Conservation (phyloP, 2,888 invertebrate species). For the Miltochrista miniata region DNA sequence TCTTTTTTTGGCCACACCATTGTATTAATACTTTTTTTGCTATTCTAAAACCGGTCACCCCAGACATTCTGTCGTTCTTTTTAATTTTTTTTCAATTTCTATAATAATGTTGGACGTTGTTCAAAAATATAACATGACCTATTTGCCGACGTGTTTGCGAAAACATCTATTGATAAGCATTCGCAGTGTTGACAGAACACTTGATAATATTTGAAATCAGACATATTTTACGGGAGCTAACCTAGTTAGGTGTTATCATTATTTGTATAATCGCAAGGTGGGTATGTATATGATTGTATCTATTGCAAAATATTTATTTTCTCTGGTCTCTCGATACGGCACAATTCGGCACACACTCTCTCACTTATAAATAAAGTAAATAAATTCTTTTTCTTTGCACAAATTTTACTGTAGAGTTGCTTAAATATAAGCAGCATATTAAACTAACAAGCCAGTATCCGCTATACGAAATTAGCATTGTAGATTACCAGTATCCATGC, state of each 20-base stretch:
- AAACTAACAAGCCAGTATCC: constrained; percentile 33
- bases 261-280: constrained; percentile 66
- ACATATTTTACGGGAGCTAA: constrained; percentile 73
- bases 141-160: constrained; percentile 65
- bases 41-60: constrained; percentile 50
- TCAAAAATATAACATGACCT: constrained; percentile 69
- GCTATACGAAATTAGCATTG: constrained; percentile 39
- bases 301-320: constrained; percentile 62
- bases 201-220: constrained; percentile 77
- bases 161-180: constrained; percentile 71
- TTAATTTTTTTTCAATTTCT: constrained; percentile 42
- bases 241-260: constrained; percentile 75
- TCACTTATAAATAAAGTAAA: constrained; percentile 11
- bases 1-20: constrained; percentile 54
- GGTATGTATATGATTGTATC: constrained; percentile 29
- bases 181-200: constrained; percentile 71
- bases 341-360: constrained; percentile 22
- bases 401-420: constrained; percentile 25
- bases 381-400: background rate
- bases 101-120: constrained; percentile 45
- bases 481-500: constrained; percentile 38
- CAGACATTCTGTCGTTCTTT: constrained; percentile 58
- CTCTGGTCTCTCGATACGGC: constrained; percentile 21
- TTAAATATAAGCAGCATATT: constrained; percentile 28
- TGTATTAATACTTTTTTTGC: constrained; percentile 54